A percentile compares a stretch with the other conserved stretches of the same genome.
Evolutionary conservation across 2,113 vertebrate genomes (phyloP).

Genomic region (Enhydra lutris): DNA sequence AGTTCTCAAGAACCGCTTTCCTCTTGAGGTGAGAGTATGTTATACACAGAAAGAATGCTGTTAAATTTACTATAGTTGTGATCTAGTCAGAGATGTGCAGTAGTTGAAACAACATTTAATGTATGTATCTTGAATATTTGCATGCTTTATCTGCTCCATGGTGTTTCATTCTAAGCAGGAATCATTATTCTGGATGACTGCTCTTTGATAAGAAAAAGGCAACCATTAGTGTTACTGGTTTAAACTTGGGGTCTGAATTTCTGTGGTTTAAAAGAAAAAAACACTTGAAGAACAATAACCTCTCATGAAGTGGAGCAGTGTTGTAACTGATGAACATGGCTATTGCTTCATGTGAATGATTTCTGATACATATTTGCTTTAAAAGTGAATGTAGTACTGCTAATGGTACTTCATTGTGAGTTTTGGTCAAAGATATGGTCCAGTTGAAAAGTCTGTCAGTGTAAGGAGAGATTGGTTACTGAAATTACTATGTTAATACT

Average conservation of each 20-base stretch:
- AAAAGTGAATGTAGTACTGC: not conserved
- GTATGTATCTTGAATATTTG: not conserved
- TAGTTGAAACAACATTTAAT: not conserved
- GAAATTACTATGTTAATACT: slow-evolving; percentile 11
- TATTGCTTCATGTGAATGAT: not conserved
- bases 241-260: not conserved
- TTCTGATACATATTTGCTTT: not conserved
- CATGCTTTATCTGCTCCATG: not conserved
- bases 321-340: not conserved
- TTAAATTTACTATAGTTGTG: not conserved
- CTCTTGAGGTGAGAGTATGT: not conserved
- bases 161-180: not conserved
- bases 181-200: not conserved
- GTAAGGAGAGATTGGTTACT: not conserved
- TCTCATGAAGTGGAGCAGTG: not conserved
- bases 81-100: not conserved
- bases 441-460: not conserved
- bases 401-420: not conserved
- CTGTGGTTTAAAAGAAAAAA: not conserved
- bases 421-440: not conserved
- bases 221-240: not conserved
- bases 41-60: not conserved
- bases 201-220: not conserved
- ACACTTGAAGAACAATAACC: not conserved
- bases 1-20: not conserved